phyloP scores from a whole-genome alignment of 2,113 vertebrate genomes.

The Platycercus adscitus region DNA sequence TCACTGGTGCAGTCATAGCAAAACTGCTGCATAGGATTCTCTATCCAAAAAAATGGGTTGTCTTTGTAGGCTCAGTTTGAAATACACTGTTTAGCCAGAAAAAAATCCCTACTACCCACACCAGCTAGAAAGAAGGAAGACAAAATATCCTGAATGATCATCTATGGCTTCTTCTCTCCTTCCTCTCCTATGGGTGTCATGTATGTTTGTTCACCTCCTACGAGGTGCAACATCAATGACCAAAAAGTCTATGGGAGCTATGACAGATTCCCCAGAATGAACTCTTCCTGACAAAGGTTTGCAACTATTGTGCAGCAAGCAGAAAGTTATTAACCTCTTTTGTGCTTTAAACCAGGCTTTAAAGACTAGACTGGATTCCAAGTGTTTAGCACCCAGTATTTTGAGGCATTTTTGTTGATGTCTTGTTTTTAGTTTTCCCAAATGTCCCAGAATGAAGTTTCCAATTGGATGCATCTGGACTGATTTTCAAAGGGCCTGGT shows the following conservation, averaged over 20 bases:
- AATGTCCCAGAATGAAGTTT: background rate
- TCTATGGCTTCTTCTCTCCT: background rate
- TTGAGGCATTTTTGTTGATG: background rate
- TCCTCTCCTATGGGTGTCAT: background rate
- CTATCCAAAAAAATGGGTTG: background rate
- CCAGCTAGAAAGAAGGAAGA: background rate
- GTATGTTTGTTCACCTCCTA: rapidly evolving
- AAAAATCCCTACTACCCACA: background rate
- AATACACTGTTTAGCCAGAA: background rate
- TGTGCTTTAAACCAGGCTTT: background rate
- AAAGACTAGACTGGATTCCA: background rate
- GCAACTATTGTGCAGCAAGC: background rate
- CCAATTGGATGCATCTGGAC: background rate
- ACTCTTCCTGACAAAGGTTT: background rate
- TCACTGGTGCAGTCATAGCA: background rate
- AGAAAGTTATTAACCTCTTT: background rate
- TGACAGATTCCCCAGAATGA: background rate
- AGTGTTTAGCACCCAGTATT: background rate
- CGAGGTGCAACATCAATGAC: background rate
- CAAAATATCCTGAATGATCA: background rate
- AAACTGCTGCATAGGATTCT: background rate
- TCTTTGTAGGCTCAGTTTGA: background rate
- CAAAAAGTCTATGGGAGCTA: background rate
- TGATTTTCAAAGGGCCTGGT: background rate
- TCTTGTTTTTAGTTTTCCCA: background rate